These are phyloP conservation scores for Rhegmatorhina hoffmannsi DNA, from an alignment of 2,113 vertebrate species.

Conservation along the genomic window DNA sequence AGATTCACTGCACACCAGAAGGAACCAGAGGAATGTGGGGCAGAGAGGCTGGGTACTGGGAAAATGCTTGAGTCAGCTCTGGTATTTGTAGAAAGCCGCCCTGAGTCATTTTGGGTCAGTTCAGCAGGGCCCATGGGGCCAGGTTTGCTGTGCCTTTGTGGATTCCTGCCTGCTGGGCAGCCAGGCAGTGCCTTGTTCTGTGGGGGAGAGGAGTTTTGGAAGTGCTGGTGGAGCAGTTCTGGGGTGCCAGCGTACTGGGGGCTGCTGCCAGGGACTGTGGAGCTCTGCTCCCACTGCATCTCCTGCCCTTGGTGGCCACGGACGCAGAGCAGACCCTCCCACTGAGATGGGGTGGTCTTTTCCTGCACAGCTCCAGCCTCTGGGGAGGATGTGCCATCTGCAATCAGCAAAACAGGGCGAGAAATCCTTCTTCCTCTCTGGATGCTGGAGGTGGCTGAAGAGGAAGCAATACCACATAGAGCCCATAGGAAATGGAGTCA, in stretches of 20 bases:
- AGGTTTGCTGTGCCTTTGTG: not conserved
- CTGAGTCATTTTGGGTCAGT: not conserved
- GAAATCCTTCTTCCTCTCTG: slow-evolving; percentile 34
- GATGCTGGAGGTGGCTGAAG: slow-evolving; percentile 1
- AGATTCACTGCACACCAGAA: not conserved
- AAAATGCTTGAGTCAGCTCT: not conserved
- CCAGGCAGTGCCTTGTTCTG: not conserved
- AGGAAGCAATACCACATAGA: not conserved
- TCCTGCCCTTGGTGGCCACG: fast-evolving
- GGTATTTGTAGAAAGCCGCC: not conserved
- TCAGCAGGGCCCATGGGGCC: fast-evolving
- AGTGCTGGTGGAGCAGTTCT: not conserved
- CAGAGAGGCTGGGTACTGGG: not conserved
- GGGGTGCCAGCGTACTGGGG: not conserved
- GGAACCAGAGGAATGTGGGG: not conserved
- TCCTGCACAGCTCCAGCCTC: not conserved
- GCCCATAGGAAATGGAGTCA: slow-evolving; percentile 36
- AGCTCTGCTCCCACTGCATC: not conserved
- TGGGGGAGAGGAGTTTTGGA: not conserved
- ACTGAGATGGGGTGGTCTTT: not conserved
- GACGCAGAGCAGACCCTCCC: not conserved
- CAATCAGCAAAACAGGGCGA: slow-evolving; percentile 11
- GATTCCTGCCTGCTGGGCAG: not conserved
- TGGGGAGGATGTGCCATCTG: not conserved
- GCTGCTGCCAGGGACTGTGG: not conserved